Evolutionary conservation across 37 sponge, comb jelly and placozoan genomes (phyloP).

Genomic region (Corticium candelabrum): DNA sequence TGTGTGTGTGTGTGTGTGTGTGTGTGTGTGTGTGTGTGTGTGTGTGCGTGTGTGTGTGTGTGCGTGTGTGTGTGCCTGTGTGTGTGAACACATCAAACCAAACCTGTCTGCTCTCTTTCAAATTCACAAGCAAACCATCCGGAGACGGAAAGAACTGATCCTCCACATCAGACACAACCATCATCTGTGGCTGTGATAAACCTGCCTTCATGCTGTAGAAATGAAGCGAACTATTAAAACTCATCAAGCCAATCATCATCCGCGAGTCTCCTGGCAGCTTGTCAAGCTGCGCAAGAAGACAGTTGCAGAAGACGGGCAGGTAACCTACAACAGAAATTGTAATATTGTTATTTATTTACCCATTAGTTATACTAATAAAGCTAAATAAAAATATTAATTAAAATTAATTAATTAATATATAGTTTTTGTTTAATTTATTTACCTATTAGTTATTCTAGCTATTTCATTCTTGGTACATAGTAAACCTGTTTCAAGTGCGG

Average conservation of each 20-base stretch:
- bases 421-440: too few relatives aligned
- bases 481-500: constrained; percentile 63
- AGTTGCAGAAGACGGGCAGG: constrained; percentile 51
- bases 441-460: too few relatives aligned
- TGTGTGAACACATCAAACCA: background rate
- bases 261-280: constrained; percentile 81
- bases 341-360: too few relatives aligned
- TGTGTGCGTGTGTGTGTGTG: background rate
- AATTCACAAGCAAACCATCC: constrained; percentile 75
- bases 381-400: too few relatives aligned
- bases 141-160: constrained; percentile 88
- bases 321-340: too few relatives aligned
- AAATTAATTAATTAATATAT: too few relatives aligned
- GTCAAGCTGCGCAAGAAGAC: constrained; percentile 53
- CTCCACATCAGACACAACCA: constrained; percentile 70
- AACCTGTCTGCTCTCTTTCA: constrained; percentile 79
- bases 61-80: background rate
- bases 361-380: too few relatives aligned
- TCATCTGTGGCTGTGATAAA: constrained; percentile 84
- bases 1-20: constrained; percentile 2
- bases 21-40: constrained; percentile 5
- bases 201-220: constrained; percentile 78
- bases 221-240: constrained; percentile 69
- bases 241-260: constrained; percentile 80
- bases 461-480: too few relatives aligned